Conservation (phyloP, 2,797 vertebrate genomes). For the Characodon lateralis region DNA sequence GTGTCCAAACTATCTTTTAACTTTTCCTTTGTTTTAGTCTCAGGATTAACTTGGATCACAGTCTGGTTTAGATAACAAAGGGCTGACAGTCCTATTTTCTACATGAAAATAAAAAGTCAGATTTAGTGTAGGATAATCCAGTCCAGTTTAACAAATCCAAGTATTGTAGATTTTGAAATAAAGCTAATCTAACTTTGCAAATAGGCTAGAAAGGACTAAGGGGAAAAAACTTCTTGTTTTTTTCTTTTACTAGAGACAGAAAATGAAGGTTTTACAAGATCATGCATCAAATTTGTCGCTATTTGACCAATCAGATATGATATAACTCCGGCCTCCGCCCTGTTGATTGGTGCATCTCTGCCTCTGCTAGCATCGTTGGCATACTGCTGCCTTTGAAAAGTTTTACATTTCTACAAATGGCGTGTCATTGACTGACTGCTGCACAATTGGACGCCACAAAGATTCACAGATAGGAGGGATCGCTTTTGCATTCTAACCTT, state of each 20-base stretch:
- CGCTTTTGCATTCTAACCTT: conserved; percentile 19
- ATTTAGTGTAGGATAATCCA: not conserved
- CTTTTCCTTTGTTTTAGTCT: not conserved
- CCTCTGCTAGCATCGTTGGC: not conserved
- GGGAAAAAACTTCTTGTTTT: no score
- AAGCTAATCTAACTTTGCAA: not conserved
- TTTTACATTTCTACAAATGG: not conserved
- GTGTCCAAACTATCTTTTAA: not conserved
- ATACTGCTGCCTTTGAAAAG: not conserved
- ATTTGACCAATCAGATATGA: not conserved
- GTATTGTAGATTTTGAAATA: not conserved
- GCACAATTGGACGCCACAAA: conserved; percentile 19
- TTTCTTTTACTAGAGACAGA: no score
- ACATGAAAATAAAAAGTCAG: not conserved
- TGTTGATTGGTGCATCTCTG: not conserved
- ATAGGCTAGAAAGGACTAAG: not conserved
- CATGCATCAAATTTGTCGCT: not conserved
- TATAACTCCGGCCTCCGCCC: not conserved
- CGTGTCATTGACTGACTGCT: conserved; percentile 11
- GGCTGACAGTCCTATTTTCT: not conserved
- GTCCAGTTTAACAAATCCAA: not conserved
- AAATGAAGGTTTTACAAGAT: no score
- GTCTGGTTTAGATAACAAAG: not conserved
- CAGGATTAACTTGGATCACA: not conserved
- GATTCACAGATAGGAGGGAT: conserved; percentile 40